Evolutionary conservation across 2,888 invertebrate species (phyloP).

Genomic region (Ommatoiulus sabulosus): DNA sequence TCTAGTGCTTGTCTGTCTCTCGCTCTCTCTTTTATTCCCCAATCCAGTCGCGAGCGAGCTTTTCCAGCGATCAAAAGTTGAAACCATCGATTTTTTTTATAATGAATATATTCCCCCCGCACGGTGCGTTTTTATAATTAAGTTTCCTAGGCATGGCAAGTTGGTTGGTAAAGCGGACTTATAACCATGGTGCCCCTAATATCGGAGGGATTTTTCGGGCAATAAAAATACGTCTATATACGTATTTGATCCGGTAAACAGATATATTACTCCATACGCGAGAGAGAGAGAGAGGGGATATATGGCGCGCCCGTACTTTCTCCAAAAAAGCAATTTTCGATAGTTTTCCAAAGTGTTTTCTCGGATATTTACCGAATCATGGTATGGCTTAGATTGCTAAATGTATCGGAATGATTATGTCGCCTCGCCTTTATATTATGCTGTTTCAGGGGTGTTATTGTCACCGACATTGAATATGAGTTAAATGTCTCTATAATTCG

Average conservation of each 20-base stretch:
- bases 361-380: conserved; percentile 48
- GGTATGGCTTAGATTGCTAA: conserved; percentile 47
- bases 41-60: not conserved
- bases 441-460: conserved; percentile 50
- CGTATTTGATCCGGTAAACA: conserved; percentile 42
- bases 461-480: conserved; percentile 44
- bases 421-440: conserved; percentile 41
- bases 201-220: not conserved
- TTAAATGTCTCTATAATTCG: conserved; percentile 50
- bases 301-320: conserved; percentile 17
- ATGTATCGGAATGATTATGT: conserved; percentile 53
- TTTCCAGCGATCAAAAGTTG: conserved; percentile 32
- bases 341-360: conserved; percentile 21
- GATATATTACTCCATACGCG: conserved; percentile 31
- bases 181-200: conserved; percentile 7
- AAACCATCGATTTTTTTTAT: conserved; percentile 44
- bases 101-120: conserved; percentile 37
- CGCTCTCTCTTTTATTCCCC: not conserved
- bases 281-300: not conserved
- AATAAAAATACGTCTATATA: conserved; percentile 37
- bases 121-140: conserved; percentile 37
- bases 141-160: conserved; percentile 37
- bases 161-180: conserved; percentile 35
- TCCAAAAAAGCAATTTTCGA: conserved; percentile 38
- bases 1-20: not conserved